phyloP scores from a whole-genome alignment of 2,797 vertebrate species.

The Channa striata region DNA sequence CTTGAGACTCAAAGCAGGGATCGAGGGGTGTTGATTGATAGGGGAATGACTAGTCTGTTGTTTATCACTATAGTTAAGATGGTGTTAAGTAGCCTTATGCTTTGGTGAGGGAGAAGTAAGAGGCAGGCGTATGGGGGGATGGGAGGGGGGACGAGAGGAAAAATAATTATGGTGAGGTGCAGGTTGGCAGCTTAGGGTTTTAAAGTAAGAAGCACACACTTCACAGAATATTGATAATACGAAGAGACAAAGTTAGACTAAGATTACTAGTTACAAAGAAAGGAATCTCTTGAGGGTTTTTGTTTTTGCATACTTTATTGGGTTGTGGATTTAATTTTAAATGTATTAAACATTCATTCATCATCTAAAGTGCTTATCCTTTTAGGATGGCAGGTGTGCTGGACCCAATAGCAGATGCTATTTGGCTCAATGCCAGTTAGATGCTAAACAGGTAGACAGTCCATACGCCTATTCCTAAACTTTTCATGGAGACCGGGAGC shows the following conservation, averaged over 20 bases:
- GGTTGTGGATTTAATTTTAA: too few relatives aligned
- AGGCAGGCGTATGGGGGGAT: slow-evolving; percentile 37
- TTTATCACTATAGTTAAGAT: slow-evolving; percentile 76
- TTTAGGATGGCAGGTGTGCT: too few relatives aligned
- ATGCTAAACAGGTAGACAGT: too few relatives aligned
- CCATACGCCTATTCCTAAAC: too few relatives aligned
- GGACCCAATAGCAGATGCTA: too few relatives aligned
- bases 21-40: slow-evolving; percentile 70
- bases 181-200: slow-evolving; percentile 36
- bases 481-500: too few relatives aligned
- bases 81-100: slow-evolving; percentile 75
- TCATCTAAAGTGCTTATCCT: too few relatives aligned
- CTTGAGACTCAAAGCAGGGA: slow-evolving; percentile 52
- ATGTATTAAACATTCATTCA: too few relatives aligned
- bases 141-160: slow-evolving; percentile 32
- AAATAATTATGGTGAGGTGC: slow-evolving; percentile 62
- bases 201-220: slow-evolving; percentile 33
- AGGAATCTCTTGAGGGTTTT: slow-evolving; percentile 9
- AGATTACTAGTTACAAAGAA: slow-evolving; percentile 23
- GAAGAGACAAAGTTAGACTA: slow-evolving; percentile 22
- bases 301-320: neutral
- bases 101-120: slow-evolving; percentile 50
- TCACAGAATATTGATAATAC: slow-evolving; percentile 48
- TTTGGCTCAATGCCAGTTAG: too few relatives aligned
- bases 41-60: slow-evolving; percentile 65